These are phyloP conservation scores for Anoplophora glabripennis DNA, from an alignment of 1,140 invertebrate species.

Conservation along the genomic window DNA sequence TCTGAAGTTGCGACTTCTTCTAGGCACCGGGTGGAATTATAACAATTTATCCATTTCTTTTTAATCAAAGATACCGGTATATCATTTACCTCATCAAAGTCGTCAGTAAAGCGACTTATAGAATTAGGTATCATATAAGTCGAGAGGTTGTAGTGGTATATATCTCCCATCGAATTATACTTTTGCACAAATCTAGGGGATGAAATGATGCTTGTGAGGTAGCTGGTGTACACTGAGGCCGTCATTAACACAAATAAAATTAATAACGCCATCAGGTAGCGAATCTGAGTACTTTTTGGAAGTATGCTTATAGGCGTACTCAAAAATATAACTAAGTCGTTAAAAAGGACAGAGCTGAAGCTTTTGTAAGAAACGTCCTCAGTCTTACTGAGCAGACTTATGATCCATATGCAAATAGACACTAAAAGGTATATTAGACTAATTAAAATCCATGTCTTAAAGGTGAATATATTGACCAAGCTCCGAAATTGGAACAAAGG, in stretches of 20 bases:
- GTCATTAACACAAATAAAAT: constrained; percentile 2
- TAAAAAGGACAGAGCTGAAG: background rate
- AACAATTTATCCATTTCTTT: constrained; percentile 4
- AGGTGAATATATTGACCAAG: constrained; percentile 1
- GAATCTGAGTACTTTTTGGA: background rate
- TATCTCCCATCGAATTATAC: background rate
- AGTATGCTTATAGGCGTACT: background rate
- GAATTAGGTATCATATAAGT: background rate
- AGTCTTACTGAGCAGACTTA: background rate
- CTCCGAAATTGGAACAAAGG: background rate
- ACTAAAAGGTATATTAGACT: background rate
- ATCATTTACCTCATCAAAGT: background rate
- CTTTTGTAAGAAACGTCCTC: background rate
- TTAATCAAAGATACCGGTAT: constrained; percentile 4
- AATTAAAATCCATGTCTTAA: background rate
- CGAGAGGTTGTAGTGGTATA: constrained; percentile 9
- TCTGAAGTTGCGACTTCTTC: background rate
- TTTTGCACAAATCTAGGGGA: constrained; percentile 7
- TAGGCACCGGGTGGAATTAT: background rate
- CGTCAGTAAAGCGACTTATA: background rate
- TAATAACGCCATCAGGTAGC: constrained; percentile 4
- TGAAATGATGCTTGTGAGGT: constrained; percentile 2
- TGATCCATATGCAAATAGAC: background rate
- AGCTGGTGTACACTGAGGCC: background rate
- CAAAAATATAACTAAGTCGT: constrained; percentile 1